Evolutionary conservation across 2,113 vertebrate genomes (phyloP).

Genomic region (Picathartes gymnocephalus): DNA sequence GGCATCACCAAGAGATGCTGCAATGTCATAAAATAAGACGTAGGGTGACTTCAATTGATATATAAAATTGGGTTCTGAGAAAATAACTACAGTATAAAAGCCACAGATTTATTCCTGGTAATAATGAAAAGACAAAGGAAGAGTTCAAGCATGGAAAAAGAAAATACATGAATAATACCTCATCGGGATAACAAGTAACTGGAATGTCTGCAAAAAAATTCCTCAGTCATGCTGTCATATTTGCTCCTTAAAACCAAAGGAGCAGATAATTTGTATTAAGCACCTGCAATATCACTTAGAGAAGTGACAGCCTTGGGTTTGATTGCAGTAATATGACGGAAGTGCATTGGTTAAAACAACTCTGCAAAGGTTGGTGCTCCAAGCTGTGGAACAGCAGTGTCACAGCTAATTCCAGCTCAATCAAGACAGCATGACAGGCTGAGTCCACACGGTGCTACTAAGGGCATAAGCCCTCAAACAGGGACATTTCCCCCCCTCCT

Average conservation of each 20-base stretch:
- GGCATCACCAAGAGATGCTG: background rate
- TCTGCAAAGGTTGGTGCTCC: background rate
- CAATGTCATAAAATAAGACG: background rate
- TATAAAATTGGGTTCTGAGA: background rate
- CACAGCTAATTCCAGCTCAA: background rate
- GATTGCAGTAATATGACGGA: background rate
- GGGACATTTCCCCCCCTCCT: background rate
- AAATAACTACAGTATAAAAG: background rate
- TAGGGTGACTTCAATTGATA: background rate
- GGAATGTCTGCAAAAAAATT: background rate
- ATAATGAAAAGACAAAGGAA: background rate
- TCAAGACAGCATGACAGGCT: background rate
- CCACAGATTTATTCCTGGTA: background rate
- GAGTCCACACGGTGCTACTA: background rate
- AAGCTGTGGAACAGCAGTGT: background rate
- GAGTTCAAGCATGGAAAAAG: background rate
- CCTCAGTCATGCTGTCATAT: background rate
- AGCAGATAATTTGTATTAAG: background rate
- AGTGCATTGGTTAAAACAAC: background rate
- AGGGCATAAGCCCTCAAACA: background rate
- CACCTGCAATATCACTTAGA: background rate
- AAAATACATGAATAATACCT: slow-evolving; percentile 9
- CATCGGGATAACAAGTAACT: background rate
- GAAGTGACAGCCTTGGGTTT: background rate
- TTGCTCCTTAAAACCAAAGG: background rate